A percentile compares a stretch with the other conserved stretches of the same genome.
Evolutionary conservation across 2,888 invertebrate genomes (phyloP).

Genomic region (Amphipyra tragopoginis): DNA sequence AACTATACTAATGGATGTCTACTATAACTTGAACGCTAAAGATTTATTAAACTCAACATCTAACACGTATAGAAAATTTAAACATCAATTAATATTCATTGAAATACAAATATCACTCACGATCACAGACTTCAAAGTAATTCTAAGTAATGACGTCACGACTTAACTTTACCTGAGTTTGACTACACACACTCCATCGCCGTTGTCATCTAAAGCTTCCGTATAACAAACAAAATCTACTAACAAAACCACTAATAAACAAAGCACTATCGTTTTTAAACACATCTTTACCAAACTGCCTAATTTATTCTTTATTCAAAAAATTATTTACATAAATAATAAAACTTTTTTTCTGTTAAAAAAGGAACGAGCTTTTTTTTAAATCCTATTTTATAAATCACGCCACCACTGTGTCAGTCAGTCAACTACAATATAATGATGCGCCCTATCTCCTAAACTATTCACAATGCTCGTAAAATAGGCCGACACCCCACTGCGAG

Average conservation of each 20-base stretch:
- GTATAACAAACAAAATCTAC: slow-evolving; percentile 42
- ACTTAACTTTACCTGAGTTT: slow-evolving; percentile 63
- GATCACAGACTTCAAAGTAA: no score
- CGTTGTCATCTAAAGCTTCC: slow-evolving; percentile 59
- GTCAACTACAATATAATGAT: slow-evolving; percentile 59
- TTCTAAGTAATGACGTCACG: no score
- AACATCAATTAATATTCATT: no score
- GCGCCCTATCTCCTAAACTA: slow-evolving; percentile 64
- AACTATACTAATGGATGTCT: no score
- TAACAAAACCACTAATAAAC: slow-evolving; percentile 46
- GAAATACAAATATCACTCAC: no score
- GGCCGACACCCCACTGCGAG: slow-evolving; percentile 40
- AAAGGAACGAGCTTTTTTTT: background rate
- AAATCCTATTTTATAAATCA: slow-evolving; percentile 25
- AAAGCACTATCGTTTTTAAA: slow-evolving; percentile 52
- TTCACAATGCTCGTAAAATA: slow-evolving; percentile 59
- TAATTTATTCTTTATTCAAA: slow-evolving; percentile 7
- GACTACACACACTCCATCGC: slow-evolving; percentile 69
- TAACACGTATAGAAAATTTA: background rate
- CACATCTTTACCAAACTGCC: slow-evolving; percentile 39
- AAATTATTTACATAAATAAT: background rate
- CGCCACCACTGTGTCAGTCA: slow-evolving; percentile 60
- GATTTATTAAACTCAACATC: no score
- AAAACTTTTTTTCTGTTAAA: background rate
- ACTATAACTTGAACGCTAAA: no score